Evolutionary conservation across 2,888 invertebrate species (phyloP).

Genomic region (Eupithecia pulchellata): DNA sequence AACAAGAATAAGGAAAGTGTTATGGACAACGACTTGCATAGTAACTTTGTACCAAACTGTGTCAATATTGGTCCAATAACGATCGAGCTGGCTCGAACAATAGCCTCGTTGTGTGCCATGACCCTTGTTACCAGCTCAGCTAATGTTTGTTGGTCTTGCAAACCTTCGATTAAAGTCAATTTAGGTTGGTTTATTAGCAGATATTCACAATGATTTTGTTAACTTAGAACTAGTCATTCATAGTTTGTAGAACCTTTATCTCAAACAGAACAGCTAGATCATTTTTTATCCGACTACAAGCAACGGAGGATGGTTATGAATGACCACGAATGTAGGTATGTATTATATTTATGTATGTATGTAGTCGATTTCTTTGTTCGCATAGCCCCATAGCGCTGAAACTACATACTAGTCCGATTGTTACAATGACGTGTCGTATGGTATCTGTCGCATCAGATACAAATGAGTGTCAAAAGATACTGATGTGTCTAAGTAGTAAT

Average conservation of each 20-base stretch:
- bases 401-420: too few relatives aligned
- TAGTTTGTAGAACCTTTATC: background rate
- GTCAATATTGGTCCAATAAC: constrained; percentile 10
- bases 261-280: background rate
- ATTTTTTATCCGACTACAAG: background rate
- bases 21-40: constrained; percentile 9
- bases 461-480: too few relatives aligned
- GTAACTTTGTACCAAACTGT: background rate
- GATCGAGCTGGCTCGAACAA: constrained; percentile 5
- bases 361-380: too few relatives aligned
- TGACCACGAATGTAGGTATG: too few relatives aligned
- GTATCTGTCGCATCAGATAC: too few relatives aligned
- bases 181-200: constrained; percentile 1
- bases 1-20: constrained; percentile 10
- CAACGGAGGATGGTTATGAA: too few relatives aligned
- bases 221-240: background rate
- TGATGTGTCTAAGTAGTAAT: too few relatives aligned
- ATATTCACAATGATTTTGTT: background rate
- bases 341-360: too few relatives aligned
- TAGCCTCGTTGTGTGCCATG: background rate
- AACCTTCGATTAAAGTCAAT: background rate
- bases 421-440: too few relatives aligned
- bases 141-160: constrained; percentile 10
- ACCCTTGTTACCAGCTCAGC: constrained; percentile 9
- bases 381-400: too few relatives aligned